phyloP scores from a whole-genome alignment of 2,888 invertebrate genomes.

The Oxystoma pomonae region DNA sequence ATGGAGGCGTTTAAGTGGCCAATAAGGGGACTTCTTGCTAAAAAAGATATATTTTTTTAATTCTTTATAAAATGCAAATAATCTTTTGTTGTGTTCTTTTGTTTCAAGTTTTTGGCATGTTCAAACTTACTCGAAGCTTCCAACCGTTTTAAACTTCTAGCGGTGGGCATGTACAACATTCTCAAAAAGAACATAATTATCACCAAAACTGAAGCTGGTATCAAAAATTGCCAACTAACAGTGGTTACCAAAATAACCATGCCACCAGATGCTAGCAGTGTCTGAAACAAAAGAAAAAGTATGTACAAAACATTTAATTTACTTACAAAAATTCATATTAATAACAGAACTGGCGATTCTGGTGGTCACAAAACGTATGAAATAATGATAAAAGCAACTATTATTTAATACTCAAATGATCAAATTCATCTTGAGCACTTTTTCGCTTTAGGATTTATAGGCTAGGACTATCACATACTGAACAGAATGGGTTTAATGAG shows the following conservation, averaged over 20 bases:
- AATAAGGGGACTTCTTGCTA: conserved; percentile 43
- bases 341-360: too few species aligned
- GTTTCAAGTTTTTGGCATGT: too few species aligned
- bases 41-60: conserved; percentile 21
- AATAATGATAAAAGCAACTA: too few species aligned
- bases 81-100: too few species aligned
- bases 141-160: conserved; percentile 33
- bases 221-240: conserved; percentile 52
- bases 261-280: conserved; percentile 38
- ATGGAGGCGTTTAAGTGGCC: conserved; percentile 44
- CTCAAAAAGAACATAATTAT: conserved; percentile 23
- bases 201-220: conserved; percentile 26
- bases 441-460: too few species aligned
- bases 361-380: too few species aligned
- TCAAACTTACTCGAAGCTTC: conserved; percentile 47
- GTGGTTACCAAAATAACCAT: conserved; percentile 37
- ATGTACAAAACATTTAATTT: not conserved
- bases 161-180: conserved; percentile 29
- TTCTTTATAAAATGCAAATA: too few species aligned
- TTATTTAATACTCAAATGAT: too few species aligned
- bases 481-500: too few species aligned
- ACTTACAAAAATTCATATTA: not conserved
- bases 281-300: too few species aligned
- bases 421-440: too few species aligned
- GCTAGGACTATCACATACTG: too few species aligned